Conservation (phyloP, 2,888 invertebrate genomes). For the Drosophila anomalipes region DNA sequence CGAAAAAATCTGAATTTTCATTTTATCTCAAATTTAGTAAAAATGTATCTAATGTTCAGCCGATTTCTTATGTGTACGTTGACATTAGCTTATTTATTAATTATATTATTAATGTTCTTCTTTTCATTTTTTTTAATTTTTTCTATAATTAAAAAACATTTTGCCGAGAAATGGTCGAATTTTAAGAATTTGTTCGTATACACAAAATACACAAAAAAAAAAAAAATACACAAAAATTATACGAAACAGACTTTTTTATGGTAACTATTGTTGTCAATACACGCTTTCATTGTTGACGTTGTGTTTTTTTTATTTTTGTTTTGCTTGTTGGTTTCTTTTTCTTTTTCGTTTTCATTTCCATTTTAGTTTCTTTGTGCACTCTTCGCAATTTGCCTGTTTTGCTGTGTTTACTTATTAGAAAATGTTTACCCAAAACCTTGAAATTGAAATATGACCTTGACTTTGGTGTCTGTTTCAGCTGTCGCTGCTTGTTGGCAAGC, state of each 20-base stretch:
- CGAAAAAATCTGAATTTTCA: background rate
- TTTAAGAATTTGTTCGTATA: background rate
- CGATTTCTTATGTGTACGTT: background rate
- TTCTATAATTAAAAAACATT: background rate
- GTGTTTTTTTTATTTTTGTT: conserved; percentile 8
- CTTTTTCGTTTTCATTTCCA: conserved; percentile 23
- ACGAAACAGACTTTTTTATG: conserved; percentile 14
- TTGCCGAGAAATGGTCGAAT: background rate
- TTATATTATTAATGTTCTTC: background rate
- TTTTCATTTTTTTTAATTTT: background rate
- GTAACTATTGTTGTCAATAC: conserved; percentile 21
- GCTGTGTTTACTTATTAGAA: conserved; percentile 52
- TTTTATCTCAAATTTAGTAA: background rate
- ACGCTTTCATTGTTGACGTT: conserved; percentile 16
- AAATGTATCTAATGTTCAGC: background rate
- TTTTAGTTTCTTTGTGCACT: conserved; percentile 24
- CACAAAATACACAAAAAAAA: background rate
- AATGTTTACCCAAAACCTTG: conserved; percentile 72
- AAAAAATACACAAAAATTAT: background rate
- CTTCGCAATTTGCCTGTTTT: conserved; percentile 30
- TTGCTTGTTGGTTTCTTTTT: conserved; percentile 9
- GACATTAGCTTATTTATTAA: background rate
- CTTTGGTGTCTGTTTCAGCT: conserved; percentile 61
- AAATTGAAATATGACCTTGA: conserved; percentile 75
- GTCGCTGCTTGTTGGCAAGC: conserved; percentile 34